Evolutionary conservation across 2,888 invertebrate species (phyloP).

Genomic region (Amaurobius ferox): DNA sequence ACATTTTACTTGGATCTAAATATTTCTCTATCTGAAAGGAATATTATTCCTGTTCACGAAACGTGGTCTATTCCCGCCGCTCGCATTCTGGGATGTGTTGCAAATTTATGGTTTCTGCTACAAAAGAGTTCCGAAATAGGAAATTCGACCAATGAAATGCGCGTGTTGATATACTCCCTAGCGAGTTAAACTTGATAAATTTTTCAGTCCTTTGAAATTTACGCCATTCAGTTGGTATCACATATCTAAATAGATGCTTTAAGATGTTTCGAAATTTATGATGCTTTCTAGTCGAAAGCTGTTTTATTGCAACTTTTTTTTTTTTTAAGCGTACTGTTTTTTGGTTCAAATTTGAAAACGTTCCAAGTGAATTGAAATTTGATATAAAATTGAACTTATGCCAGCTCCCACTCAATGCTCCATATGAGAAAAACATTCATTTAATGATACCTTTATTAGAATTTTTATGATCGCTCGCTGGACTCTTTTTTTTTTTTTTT

Average conservation of each 20-base stretch:
- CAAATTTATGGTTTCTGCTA: too few relatives aligned
- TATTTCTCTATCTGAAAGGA: too few relatives aligned
- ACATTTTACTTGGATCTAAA: too few relatives aligned
- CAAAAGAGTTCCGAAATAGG: too few relatives aligned
- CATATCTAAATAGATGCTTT: background rate
- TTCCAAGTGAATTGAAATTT: slow-evolving; percentile 14
- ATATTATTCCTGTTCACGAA: too few relatives aligned
- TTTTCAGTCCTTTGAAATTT: background rate
- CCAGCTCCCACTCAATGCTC: background rate
- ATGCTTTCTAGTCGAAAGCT: background rate
- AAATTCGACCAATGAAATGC: too few relatives aligned
- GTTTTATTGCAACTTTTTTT: slow-evolving; percentile 3
- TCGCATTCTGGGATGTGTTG: too few relatives aligned
- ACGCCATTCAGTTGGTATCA: background rate
- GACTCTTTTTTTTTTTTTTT: too few relatives aligned
- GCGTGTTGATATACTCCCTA: background rate
- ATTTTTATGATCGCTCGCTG: too few relatives aligned
- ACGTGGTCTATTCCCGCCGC: too few relatives aligned
- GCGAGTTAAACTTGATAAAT: background rate
- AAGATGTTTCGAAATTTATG: background rate
- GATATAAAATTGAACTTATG: slow-evolving; percentile 9
- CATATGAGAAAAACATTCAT: background rate
- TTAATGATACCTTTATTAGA: background rate
- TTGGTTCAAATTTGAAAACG: slow-evolving; percentile 2
- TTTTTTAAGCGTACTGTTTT: background rate